Evolutionary conservation across 2,888 invertebrate genomes (phyloP).

Genomic region (Troilus luridus): DNA sequence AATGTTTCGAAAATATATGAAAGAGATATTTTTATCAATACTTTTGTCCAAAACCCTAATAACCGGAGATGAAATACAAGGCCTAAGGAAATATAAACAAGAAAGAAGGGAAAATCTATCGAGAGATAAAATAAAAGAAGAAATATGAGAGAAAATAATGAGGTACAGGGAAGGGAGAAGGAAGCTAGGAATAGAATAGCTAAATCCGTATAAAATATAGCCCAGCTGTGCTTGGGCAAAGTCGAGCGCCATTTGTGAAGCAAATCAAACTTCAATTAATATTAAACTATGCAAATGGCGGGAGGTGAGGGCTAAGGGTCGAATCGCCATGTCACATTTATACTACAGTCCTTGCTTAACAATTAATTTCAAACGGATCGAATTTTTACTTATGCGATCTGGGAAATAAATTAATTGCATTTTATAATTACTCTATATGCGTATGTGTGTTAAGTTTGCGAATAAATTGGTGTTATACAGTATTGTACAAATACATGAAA

Average conservation of each 20-base stretch:
- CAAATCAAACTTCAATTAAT: slow-evolving; percentile 59
- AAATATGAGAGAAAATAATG: neutral
- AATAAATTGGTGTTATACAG: no score
- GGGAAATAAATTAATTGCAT: neutral
- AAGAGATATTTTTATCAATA: no score
- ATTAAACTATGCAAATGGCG: slow-evolving; percentile 57
- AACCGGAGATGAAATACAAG: no score
- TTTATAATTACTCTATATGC: no score
- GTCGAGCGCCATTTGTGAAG: slow-evolving; percentile 57
- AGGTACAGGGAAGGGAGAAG: neutral
- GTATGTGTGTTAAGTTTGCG: no score
- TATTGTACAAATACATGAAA: no score
- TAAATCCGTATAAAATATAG: neutral
- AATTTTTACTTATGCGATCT: neutral
- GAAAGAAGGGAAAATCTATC: neutral
- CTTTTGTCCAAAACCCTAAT: no score
- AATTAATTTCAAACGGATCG: neutral
- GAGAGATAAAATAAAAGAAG: neutral
- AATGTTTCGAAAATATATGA: no score
- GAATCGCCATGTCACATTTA: slow-evolving; percentile 14
- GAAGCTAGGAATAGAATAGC: neutral
- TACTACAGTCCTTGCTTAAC: neutral
- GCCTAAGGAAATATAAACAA: neutral
- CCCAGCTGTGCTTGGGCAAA: neutral
- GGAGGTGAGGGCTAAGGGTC: neutral